phyloP scores from a whole-genome alignment of 2,797 vertebrate species.

The Coregonus suidteri region DNA sequence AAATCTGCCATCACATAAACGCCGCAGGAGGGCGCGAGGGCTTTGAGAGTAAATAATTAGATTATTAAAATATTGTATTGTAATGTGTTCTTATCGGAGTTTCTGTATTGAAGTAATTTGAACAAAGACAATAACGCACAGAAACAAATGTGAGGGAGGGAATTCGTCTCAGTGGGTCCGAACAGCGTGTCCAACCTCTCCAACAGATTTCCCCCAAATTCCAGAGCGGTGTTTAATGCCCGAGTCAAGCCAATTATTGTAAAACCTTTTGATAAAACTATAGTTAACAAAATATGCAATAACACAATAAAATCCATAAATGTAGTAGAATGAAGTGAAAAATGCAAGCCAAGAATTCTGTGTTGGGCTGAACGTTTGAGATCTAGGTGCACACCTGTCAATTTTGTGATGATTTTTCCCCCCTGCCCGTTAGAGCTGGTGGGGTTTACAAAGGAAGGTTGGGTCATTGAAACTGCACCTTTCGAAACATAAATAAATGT shows the following conservation, averaged over 20 bases:
- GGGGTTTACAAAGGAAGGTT: neutral
- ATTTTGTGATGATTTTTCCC: neutral
- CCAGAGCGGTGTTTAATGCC: neutral
- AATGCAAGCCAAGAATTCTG: neutral
- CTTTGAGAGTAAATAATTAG: conserved; percentile 50
- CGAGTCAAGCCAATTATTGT: neutral
- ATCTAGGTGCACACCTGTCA: conserved; percentile 40
- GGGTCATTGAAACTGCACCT: neutral
- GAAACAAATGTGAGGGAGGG: neutral
- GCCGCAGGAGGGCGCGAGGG: conserved; percentile 51
- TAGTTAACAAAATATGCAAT: neutral
- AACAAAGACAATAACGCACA: conserved; percentile 31
- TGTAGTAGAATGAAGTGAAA: neutral
- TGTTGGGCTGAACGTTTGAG: neutral
- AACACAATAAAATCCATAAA: neutral
- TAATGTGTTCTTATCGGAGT: conserved; percentile 43
- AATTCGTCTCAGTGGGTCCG: neutral
- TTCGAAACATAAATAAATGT: neutral
- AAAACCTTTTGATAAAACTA: neutral
- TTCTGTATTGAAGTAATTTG: conserved; percentile 38
- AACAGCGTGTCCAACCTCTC: conserved; percentile 8
- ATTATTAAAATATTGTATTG: conserved; percentile 59
- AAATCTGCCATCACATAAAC: conserved; percentile 65
- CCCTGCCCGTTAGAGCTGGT: neutral
- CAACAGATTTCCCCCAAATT: neutral